These are phyloP conservation scores for Apocheima hispidaria DNA, from an alignment of 2,888 invertebrate species.

Conservation along the genomic window DNA sequence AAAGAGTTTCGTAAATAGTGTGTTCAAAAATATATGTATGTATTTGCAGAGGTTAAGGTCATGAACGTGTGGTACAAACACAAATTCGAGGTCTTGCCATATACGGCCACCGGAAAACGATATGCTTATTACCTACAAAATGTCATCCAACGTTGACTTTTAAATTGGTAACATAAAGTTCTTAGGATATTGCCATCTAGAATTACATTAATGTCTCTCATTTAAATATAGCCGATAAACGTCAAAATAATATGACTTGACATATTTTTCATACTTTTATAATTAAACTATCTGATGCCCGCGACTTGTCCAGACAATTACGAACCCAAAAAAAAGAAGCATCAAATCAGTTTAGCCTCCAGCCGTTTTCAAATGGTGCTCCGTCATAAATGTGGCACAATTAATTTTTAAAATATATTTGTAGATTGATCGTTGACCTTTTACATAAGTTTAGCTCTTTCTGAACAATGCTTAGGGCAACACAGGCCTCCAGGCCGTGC, in stretches of 20 bases:
- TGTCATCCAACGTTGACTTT: conserved; percentile 3
- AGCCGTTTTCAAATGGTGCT: too few species aligned
- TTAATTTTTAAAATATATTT: too few species aligned
- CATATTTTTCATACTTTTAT: not conserved
- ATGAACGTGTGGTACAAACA: conserved; percentile 3
- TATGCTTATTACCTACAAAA: conserved; percentile 4
- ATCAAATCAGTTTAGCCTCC: too few species aligned
- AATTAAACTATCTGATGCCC: too few species aligned
- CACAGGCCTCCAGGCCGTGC: too few species aligned
- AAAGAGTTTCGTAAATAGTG: not conserved
- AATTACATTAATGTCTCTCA: not conserved
- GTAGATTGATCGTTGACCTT: too few species aligned
- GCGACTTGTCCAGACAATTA: too few species aligned
- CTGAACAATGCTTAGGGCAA: too few species aligned
- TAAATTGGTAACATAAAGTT: conserved; percentile 1
- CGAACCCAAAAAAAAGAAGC: too few species aligned
- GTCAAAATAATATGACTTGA: not conserved
- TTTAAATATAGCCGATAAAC: not conserved
- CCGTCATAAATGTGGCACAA: too few species aligned
- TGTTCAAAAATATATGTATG: too few species aligned
- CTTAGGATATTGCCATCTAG: not conserved
- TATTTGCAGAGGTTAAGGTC: conserved; percentile 14
- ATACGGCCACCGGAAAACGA: conserved; percentile 19
- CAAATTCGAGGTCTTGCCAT: conserved; percentile 17
- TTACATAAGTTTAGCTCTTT: not conserved